Evolutionary conservation across 23 tunicate genomes (phyloP).

Genomic region (Styela plicata): DNA sequence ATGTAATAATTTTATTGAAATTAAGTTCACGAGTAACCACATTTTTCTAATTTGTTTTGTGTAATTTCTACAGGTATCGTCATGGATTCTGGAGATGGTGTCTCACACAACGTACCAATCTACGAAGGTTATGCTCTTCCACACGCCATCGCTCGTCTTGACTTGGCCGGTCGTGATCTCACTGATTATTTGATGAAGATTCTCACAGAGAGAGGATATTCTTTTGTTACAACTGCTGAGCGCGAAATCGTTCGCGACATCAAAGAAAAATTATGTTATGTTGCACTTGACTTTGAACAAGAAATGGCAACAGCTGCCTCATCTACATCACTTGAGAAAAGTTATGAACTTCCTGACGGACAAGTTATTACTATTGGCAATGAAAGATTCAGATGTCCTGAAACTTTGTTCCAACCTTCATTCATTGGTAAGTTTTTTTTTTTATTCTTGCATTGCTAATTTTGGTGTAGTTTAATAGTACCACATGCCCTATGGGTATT

Average conservation of each 20-base stretch:
- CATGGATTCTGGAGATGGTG: constrained; percentile 93
- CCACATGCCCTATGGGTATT: no score
- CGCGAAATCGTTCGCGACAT: constrained; percentile 77
- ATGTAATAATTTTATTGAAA: no score
- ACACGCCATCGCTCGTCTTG: constrained; percentile 80
- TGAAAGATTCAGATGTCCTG: constrained; percentile 95
- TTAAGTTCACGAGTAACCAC: no score
- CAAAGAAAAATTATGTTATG: constrained; percentile 81
- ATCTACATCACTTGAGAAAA: constrained; percentile 54
- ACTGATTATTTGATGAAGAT: constrained; percentile 87
- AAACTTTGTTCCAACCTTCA: constrained; percentile 96
- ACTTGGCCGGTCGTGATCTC: constrained; percentile 87
- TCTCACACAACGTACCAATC: constrained; percentile 91
- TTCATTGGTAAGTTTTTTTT: constrained; percentile 52
- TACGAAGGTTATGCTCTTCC: constrained; percentile 97
- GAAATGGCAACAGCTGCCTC: constrained; percentile 71
- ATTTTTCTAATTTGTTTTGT: no score
- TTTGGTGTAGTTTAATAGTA: no score
- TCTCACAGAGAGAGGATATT: constrained; percentile 76
- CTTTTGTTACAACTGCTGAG: constrained; percentile 38
- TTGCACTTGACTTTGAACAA: constrained; percentile 73
- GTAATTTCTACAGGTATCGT: constrained; percentile 49
- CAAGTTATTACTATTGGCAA: constrained; percentile 88
- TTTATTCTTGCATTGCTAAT: no score
- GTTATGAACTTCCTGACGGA: constrained; percentile 62